Base-by-base conservation (phyloP, 2,113 vertebrate species). In the Triplophysa rosa region DNA sequence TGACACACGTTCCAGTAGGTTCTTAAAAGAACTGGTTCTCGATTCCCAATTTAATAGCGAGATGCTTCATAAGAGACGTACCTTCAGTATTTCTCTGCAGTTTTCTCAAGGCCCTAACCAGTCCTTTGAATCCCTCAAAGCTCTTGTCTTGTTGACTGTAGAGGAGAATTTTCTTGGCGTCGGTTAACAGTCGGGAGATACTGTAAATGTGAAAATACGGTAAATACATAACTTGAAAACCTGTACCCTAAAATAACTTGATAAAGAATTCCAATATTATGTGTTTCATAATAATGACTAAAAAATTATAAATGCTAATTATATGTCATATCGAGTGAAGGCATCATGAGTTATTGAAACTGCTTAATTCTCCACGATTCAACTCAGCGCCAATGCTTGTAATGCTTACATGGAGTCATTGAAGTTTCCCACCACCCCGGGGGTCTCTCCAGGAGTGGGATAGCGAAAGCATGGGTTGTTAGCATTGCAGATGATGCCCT, bases 381-480 rank as follows among this genome's bases (percentile, higher is more conserved):
- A 21, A 59, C 2, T 16, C 11, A 37, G n/a, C 8, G n/a, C 56
- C n/a, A 59, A 24, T 5, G 23, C 9, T 19, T 33, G 17, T 11
- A 8, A 14, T 7, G 92, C 95, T 98, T 89, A 99, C 98, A 99
- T 98, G 3, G 98, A 99, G 73, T 97, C 93, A 75, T 99, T 96
- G 89, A 99, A 99, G 90, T 99, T 99, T 80, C 95, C 96, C 80
- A 98, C 95, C 58, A 95, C 85, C 24, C 96, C 96, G 0, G 97
- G 96, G 45, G 88, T 94, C 87, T 99, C 98, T 62, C 98, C 98
- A 17, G 96, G 96, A 4, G 98, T 99, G 2, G 98, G 94, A 67
- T 96, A 94, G 64, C 96, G 95, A 88, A 99, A 99, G 86, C 97
- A 99, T 37, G 98, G 98, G 87, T 99, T 99, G 90, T 99, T 99